A percentile compares a stretch with the other conserved stretches of the same genome.
Evolutionary conservation across 2,113 vertebrate species (phyloP).

Genomic region (Canis aureus): DNA sequence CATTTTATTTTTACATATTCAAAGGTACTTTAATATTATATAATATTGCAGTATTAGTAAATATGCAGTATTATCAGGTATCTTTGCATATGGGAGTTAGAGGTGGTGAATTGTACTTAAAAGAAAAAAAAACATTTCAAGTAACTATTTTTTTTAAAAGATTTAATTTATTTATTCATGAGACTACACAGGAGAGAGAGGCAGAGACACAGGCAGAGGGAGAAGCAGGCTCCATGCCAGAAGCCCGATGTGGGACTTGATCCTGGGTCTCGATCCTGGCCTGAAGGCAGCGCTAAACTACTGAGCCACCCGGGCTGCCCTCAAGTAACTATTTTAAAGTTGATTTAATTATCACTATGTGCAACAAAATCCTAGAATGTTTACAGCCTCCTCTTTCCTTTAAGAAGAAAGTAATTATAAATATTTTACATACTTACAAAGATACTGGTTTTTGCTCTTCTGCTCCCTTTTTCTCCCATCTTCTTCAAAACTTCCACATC

Average conservation of each 20-base stretch:
- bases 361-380: not conserved
- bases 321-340: slow-evolving; percentile 14
- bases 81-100: not conserved
- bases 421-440: slow-evolving; percentile 4
- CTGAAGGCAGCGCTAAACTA: no score
- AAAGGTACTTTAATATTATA: slow-evolving; percentile 29
- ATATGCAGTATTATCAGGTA: not conserved
- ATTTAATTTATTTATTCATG: not conserved
- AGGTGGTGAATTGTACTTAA: not conserved
- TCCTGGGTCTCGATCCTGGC: no score
- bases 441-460: not conserved
- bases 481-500: not conserved
- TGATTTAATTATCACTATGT: not conserved
- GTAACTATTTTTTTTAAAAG: not conserved
- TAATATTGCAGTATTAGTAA: not conserved
- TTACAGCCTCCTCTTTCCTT: not conserved
- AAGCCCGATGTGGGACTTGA: no score
- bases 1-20: slow-evolving; percentile 5
- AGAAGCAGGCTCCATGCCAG: no score
- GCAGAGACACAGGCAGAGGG: no score
- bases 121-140: slow-evolving; percentile 10
- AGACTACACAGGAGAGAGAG: no score
- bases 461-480: not conserved
- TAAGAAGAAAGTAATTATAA: slow-evolving; percentile 13
- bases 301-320: not conserved